Base-by-base conservation (phyloP, 2,888 invertebrate species). In the Kuschelorhynchus macadamiae region DNA sequence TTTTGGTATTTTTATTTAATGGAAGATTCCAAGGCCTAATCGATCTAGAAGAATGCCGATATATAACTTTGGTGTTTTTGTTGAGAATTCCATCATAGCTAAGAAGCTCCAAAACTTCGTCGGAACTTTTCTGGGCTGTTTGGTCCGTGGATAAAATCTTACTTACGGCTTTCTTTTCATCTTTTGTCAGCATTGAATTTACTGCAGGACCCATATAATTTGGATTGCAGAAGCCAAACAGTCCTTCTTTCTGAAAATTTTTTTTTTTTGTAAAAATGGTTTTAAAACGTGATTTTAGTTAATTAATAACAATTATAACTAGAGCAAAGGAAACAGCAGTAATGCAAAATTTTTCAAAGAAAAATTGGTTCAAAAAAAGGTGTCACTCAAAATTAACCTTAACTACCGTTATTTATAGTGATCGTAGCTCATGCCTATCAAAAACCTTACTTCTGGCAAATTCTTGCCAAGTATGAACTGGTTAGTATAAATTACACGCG, bases 181-280 rank as follows among this genome's bases (percentile, higher is more conserved):
- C 75, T 4, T 71, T 76, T 17, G 73, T 76, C 14, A 78, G 59
- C 14, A 81, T 72, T 0, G 80, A 79, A 70, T 85, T 84, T 42
- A 89, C 86, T 1, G 65, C 25, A 4, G 91, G 87, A 0, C 91
- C 91, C 72, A 91, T 81, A 78, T 92, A 92, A 80, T 92, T 92
- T 2, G 92, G 92, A 81, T 92, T 92, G 78, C 90, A 90, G 81
- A 92, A 92, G 0, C 92, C 91, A 62, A 89, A 88, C 5, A 87
- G 87, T 0, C 87, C 86, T 47, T 85, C 86, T 55, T 81, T 69
- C 71, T 69, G 21, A n/a, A 59, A 57, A 60, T 30, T 25, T n/a
- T n/a, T n/a, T n/a, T n/a, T n/a, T n/a, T n/a, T n/a, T n/a, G n/a
- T n/a, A n/a, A n/a, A n/a, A n/a, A n/a, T n/a, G n/a, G n/a, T n/a